These are phyloP conservation scores for Graphium colonna DNA, from an alignment of 2,888 invertebrate species.

Conservation along the genomic window DNA sequence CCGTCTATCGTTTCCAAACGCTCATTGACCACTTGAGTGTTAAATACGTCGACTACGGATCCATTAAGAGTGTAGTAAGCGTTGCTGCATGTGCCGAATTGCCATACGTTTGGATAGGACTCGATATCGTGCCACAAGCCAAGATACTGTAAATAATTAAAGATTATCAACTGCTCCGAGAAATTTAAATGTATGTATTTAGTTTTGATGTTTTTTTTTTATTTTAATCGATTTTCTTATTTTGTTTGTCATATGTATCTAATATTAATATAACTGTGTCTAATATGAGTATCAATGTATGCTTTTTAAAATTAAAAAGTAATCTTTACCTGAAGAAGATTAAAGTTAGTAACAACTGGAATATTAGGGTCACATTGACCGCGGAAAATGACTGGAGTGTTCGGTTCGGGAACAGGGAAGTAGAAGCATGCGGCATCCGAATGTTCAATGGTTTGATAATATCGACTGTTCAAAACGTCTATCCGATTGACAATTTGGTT, in stretches of 20 bases:
- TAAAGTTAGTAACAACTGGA: constrained; percentile 37
- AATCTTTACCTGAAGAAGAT: constrained; percentile 31
- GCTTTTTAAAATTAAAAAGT: too few species aligned
- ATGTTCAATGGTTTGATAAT: constrained; percentile 31
- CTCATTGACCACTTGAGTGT: constrained; percentile 48
- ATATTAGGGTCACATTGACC: constrained; percentile 42
- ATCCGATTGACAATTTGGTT: constrained; percentile 28
- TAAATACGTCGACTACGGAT: constrained; percentile 31
- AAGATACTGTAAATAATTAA: constrained; percentile 28
- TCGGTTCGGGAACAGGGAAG: constrained; percentile 29
- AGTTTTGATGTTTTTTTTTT: too few species aligned
- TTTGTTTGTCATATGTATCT: too few species aligned
- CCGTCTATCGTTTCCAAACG: constrained; percentile 46
- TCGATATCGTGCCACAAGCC: constrained; percentile 30
- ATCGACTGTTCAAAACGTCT: constrained; percentile 33
- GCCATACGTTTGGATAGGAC: constrained; percentile 32
- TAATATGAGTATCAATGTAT: background rate
- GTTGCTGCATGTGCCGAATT: constrained; percentile 33
- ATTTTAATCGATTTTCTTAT: too few species aligned
- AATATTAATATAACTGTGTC: background rate
- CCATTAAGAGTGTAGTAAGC: constrained; percentile 28
- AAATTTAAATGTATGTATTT: too few species aligned
- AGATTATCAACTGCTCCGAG: too few species aligned
- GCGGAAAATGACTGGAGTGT: constrained; percentile 36
- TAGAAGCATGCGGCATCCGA: constrained; percentile 38